Evolutionary conservation across 2,888 invertebrate species (phyloP), one percentile per base, ranked within the genome.

Genomic region (Aspidapion aeneum): DNA sequence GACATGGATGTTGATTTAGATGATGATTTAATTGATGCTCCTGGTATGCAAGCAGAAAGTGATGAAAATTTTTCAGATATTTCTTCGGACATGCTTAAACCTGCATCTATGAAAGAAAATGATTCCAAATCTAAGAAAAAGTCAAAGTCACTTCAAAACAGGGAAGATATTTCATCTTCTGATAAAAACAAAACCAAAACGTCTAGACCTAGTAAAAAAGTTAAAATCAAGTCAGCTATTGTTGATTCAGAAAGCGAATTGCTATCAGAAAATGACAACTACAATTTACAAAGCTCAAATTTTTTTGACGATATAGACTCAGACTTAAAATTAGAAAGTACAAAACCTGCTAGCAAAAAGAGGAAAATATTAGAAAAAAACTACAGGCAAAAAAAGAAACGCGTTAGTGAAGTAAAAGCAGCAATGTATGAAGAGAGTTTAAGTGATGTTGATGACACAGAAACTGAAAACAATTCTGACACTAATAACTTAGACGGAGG

Each of bases 11-110:
- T 61, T 59, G 48, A 7, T 51, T 52, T 56, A 21, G 63, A 70
- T 54, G 70, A 65, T 48, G n/a, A n/a, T n/a, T n/a, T n/a, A n/a
- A 68, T 68, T 18, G 65, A 63, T 16, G 69, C 70, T 59, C 61
- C 66, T 62, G 64, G 67, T 64, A 64, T 62, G 35, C 58, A 51
- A 61, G 35, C 56, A 49, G 21, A 16, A 63, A 57, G 63, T 55
- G 60, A 68, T 58, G 60, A 62, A 54, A 68, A 66, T 21, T 58
- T 66, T 63, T 58, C 61, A 55, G 62, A 66, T 60, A 1, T 18
- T 18, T 58, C 22, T 21, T n/a, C n/a, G n/a, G n/a, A n/a, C n/a
- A n/a, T n/a, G n/a, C n/a, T n/a, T n/a, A n/a, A n/a, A n/a, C n/a
- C n/a, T n/a, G n/a, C n/a, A n/a, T n/a, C n/a, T n/a, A n/a, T n/a